Evolutionary conservation across 2,113 vertebrate genomes (phyloP), one percentile per base, ranked within the genome.

Genomic region (Erythrocercus mccallii): DNA sequence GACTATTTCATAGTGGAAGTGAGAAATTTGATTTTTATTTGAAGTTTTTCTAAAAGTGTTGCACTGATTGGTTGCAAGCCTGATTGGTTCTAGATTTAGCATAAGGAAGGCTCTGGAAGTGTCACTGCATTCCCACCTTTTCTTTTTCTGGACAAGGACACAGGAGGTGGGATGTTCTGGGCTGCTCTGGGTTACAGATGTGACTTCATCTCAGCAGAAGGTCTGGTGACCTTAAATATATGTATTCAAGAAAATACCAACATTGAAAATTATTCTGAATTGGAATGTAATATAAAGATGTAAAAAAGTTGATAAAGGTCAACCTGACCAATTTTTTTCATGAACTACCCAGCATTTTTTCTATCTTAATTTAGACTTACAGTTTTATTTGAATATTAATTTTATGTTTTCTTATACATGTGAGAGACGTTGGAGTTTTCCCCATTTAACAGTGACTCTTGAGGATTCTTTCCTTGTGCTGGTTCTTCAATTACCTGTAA

Each of bases 11-110:
- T 12, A 58, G 47, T 15, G 21, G 22, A 81, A 85, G 47, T 47
- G 82, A 93, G 70, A 84, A 92, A 93, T 90, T 22, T 71, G 16
- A 23, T 66, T 93, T 92, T 88, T 56, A 69, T 88, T 93, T 86
- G 40, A 80, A 48, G 71, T 22, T 80, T 68, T 76, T 69, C 12
- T 69, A 11, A 8, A 79, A 85, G 30, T 44, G 62, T 64, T 83
- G 72, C 72, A 73, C 12, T 64, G 74, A 72, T 82, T 87, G 40
- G 35, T 64, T 72, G 74, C 45, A 61, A 58, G n/a, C 8, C 6
- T 40, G 47, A 42, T 51, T 76, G 71, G 56, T 90, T 92, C 78
- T 68, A 56, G 23, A 85, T 82, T 78, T 88, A 81, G 13, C 65
- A 8, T 61, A 22, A 64, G 68, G 60, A 86, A 64, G 33, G 31